These are phyloP conservation scores for Thryonomys swinderianus DNA, from an alignment of 2,113 vertebrate species.

Conservation along the genomic window DNA sequence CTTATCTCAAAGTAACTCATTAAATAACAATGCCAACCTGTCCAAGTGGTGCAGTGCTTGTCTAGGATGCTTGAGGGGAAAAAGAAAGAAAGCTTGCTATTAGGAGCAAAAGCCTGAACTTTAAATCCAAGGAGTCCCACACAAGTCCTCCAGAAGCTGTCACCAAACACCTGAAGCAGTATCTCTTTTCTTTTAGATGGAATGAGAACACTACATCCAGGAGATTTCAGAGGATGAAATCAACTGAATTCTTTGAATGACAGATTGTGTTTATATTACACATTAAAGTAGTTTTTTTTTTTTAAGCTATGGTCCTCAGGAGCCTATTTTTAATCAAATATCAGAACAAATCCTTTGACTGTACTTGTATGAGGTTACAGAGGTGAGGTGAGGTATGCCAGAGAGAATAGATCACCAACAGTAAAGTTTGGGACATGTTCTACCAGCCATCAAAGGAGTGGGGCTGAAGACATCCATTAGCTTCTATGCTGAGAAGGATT, in stretches of 20 bases:
- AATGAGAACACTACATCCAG: background rate
- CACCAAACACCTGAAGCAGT: background rate
- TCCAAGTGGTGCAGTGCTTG: background rate
- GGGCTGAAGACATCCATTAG: rapidly evolving
- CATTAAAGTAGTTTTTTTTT: background rate
- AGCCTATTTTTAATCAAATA: background rate
- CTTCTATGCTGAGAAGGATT: rapidly evolving
- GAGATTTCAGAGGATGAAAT: background rate
- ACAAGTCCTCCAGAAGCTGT: background rate
- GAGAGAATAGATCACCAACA: rapidly evolving
- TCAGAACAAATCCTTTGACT: background rate
- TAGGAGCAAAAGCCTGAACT: background rate
- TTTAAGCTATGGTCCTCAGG: background rate
- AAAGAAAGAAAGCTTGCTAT: background rate
- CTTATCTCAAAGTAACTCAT: background rate
- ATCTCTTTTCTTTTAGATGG: background rate
- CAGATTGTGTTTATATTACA: background rate
- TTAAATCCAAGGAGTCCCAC: background rate
- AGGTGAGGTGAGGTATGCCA: rapidly evolving
- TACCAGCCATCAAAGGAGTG: background rate
- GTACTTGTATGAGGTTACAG: rapidly evolving
- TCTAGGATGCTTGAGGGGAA: background rate
- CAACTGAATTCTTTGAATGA: background rate
- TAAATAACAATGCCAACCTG: background rate
- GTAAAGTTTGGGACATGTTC: background rate